phyloP scores from a whole-genome alignment of 2,888 invertebrate species.

The Laspeyria flexula region DNA sequence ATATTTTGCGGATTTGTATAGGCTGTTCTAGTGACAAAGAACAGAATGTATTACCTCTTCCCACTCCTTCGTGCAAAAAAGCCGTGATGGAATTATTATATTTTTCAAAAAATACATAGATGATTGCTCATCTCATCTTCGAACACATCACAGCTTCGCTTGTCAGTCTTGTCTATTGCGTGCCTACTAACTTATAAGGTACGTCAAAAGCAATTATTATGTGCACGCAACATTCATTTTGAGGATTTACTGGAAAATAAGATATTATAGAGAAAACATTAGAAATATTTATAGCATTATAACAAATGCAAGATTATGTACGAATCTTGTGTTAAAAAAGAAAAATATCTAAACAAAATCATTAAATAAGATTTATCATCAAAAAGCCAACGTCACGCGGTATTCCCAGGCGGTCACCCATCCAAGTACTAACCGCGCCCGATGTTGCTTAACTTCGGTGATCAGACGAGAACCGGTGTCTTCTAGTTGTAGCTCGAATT shows the following conservation, averaged over 20 bases:
- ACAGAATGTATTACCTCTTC: too few relatives aligned
- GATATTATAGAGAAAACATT: background rate
- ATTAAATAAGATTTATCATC: too few relatives aligned
- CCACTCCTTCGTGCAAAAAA: too few relatives aligned
- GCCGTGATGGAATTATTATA: too few relatives aligned
- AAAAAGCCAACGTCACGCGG: constrained; percentile 63
- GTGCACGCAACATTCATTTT: background rate
- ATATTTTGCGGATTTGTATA: constrained; percentile 1
- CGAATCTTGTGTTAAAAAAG: too few relatives aligned
- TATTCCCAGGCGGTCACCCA: constrained; percentile 80
- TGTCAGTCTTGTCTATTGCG: background rate
- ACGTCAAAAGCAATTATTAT: constrained; percentile 1
- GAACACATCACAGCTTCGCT: too few relatives aligned
- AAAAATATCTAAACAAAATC: too few relatives aligned
- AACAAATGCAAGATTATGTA: too few relatives aligned
- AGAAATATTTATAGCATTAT: too few relatives aligned
- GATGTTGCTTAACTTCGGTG: constrained; percentile 83
- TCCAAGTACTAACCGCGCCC: constrained; percentile 82
- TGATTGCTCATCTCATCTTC: too few relatives aligned
- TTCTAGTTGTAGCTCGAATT: too few relatives aligned
- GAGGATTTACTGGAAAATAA: background rate
- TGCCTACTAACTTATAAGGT: background rate
- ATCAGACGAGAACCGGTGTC: constrained; percentile 83
- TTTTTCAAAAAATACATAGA: too few relatives aligned
- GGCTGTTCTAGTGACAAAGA: background rate